Evolutionary conservation across 2,797 vertebrate genomes (phyloP).

Genomic region (Prunella strophiata): DNA sequence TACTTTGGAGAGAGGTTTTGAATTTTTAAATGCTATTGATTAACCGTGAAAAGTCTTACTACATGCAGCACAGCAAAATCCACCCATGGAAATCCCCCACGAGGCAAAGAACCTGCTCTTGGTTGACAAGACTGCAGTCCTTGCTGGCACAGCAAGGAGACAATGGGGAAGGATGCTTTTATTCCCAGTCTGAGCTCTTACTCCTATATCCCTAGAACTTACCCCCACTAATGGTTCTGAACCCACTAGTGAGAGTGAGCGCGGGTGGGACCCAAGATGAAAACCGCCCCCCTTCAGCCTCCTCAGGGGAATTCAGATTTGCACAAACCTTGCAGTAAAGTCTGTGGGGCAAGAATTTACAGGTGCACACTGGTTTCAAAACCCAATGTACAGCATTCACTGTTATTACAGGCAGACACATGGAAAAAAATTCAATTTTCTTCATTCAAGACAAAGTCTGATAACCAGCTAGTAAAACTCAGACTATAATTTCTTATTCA

Average conservation of each 20-base stretch:
- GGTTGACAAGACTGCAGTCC: not conserved
- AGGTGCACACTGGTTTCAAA: not conserved
- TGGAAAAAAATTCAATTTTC: conserved; percentile 46
- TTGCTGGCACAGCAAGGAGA: not conserved
- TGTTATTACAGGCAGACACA: not conserved
- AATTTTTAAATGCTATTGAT: conserved; percentile 23
- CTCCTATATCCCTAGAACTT: not conserved
- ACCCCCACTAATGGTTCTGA: not conserved
- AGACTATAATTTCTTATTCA: conserved; percentile 65
- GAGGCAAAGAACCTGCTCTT: not conserved
- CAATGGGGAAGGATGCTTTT: not conserved
- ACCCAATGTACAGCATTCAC: not conserved
- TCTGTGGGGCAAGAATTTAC: not conserved
- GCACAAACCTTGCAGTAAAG: not conserved
- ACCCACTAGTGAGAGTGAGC: not conserved
- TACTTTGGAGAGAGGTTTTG: not conserved
- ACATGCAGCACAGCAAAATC: not conserved
- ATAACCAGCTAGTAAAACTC: conserved; percentile 67
- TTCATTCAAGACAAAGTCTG: conserved; percentile 47
- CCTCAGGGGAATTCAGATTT: not conserved
- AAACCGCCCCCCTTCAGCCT: not conserved
- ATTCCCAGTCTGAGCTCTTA: not conserved
- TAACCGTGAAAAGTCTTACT: not conserved
- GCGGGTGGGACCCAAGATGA: not conserved
- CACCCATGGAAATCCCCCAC: not conserved